Conservation (phyloP, 2,888 invertebrate species). For the Lithophane leautieri region DNA sequence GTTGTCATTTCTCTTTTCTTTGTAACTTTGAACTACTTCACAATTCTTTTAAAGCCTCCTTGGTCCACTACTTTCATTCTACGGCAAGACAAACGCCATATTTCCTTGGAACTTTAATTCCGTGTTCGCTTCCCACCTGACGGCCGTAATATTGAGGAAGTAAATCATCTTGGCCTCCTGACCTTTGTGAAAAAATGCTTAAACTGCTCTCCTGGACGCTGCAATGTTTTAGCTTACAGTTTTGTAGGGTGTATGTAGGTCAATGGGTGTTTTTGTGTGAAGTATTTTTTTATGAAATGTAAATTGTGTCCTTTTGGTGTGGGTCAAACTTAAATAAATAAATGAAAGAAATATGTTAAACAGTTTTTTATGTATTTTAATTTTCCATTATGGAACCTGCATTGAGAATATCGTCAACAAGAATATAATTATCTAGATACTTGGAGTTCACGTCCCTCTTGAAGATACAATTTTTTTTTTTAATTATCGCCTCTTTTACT, state of each 20-base stretch:
- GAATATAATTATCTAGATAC: not conserved
- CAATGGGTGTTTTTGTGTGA: conserved; percentile 11
- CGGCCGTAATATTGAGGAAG: conserved; percentile 78
- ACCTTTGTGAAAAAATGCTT: conserved; percentile 75
- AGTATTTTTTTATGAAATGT: conserved; percentile 6
- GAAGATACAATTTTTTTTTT: no score
- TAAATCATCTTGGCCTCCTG: conserved; percentile 81
- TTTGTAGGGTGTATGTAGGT: conserved; percentile 51
- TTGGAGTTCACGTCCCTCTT: not conserved
- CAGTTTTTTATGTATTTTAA: no score
- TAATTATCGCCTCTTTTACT: no score
- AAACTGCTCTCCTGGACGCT: conserved; percentile 51
- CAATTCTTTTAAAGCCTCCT: conserved; percentile 36
- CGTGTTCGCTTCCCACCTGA: conserved; percentile 80
- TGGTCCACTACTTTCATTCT: conserved; percentile 49
- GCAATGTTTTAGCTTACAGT: conserved; percentile 41
- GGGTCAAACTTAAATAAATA: not conserved
- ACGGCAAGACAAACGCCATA: conserved; percentile 74
- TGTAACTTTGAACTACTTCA: conserved; percentile 21
- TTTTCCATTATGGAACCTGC: not conserved
- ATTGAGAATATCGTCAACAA: not conserved
- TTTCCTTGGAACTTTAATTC: conserved; percentile 83
- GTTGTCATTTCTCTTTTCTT: not conserved
- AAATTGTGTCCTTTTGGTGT: not conserved
- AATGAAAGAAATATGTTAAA: not conserved